Conservation (phyloP, 2,888 invertebrate species). For the Carcina quercana region DNA sequence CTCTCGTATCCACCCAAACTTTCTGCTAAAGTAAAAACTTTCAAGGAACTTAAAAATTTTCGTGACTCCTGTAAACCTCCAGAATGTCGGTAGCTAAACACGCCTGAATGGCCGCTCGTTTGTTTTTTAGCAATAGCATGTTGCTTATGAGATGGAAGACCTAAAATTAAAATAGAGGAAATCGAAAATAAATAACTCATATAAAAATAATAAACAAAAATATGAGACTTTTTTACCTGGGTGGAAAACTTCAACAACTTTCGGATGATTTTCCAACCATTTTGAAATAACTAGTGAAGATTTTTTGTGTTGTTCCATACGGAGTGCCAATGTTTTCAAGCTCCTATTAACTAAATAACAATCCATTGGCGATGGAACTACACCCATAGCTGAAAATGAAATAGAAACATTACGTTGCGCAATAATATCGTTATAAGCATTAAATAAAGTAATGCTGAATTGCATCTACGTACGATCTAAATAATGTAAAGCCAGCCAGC, state of each 20-base stretch:
- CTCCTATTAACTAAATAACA: slow-evolving; percentile 95
- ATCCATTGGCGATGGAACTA: slow-evolving; percentile 97
- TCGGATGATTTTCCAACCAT: slow-evolving; percentile 86
- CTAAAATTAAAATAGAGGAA: slow-evolving; percentile 60
- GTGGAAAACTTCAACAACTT: slow-evolving; percentile 87
- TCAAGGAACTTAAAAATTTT: slow-evolving; percentile 82
- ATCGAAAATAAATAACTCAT: no score
- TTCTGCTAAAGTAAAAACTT: slow-evolving; percentile 91
- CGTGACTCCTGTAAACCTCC: slow-evolving; percentile 83
- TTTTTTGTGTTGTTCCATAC: slow-evolving; percentile 92
- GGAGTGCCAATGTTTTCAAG: slow-evolving; percentile 91
- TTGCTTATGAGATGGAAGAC: slow-evolving; percentile 90
- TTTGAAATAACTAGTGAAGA: slow-evolving; percentile 86
- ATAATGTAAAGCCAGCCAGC: no score
- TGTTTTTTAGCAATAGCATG: slow-evolving; percentile 86
- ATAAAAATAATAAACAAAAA: no score
- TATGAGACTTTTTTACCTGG: slow-evolving; percentile 82
- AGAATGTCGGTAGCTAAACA: slow-evolving; percentile 91
- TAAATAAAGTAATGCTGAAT: no score
- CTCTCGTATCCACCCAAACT: slow-evolving; percentile 97
- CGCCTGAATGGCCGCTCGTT: slow-evolving; percentile 91
- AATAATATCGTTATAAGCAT: no score
- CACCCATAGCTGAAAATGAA: slow-evolving; percentile 83
- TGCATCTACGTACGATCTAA: no score
- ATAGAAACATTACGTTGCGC: no score